Evolutionary conservation across 2,888 invertebrate species (phyloP), one percentile per base, ranked within the genome.

Genomic region (Drosophila emarginata): DNA sequence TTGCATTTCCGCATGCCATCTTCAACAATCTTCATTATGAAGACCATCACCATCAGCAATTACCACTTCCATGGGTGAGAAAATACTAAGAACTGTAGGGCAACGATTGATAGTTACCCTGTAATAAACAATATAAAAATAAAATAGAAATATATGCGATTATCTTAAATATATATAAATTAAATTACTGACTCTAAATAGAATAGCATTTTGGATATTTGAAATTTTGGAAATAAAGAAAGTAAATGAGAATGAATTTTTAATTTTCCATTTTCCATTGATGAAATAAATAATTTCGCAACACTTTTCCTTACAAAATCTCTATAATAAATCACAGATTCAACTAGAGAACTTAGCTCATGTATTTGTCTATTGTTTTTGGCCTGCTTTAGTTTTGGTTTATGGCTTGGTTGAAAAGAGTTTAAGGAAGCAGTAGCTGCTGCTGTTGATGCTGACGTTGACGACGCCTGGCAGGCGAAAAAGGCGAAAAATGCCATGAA

Each of bases 1-100:
- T 86, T 72, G 80, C 84, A 83, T 80, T 76, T 82, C 68, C 76
- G 64, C 66, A 72, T 65, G 57, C 53, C 64, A 53, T 12, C 36
- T 32, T 40, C 26, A 66, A 51, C 11, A 26, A 28, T 32, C 28
- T 39, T 52, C 32, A 32, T 32, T 32, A 9, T 9, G 32, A 9
- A 32, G 9, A 32, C 32, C 32, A 32, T 9, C 32, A 32, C 32
- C 32, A 32, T 32, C 32, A 32, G 32, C 7, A 32, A 32, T 32
- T 26, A 26, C 26, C 26, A 26, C 6, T 32, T 52, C 59, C 53
- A 58, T 39, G 23, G 40, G 39, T 60, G 72, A 40, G 66, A 71
- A 63, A 67, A 45, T 64, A 67, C 67, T 70, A 54, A 70, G 69
- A 69, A 54, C 76, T 37, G 6, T 26, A 1, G n/a, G 1, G n/a